phyloP scores from a whole-genome alignment of 2,113 vertebrate species.

The Calidris pygmaea region DNA sequence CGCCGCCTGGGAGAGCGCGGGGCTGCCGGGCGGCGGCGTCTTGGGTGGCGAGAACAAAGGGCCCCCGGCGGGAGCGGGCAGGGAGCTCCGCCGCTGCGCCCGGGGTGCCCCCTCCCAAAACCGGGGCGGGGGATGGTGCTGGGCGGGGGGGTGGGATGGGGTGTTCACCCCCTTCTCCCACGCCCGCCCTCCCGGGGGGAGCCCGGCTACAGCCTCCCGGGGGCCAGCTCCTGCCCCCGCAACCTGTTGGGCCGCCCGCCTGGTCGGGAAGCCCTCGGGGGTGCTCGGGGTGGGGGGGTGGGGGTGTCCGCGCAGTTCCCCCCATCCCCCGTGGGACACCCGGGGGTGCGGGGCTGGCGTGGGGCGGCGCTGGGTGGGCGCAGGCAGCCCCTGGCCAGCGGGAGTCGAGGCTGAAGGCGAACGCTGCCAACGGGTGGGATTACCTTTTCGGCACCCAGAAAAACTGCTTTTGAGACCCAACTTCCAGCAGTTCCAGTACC shows the following conservation, averaged over 20 bases:
- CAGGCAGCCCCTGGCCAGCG: neutral
- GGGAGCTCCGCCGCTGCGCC: neutral
- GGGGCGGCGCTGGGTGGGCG: neutral
- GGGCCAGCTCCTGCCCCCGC: neutral
- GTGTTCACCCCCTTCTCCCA: neutral
- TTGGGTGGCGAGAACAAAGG: slow-evolving; percentile 54
- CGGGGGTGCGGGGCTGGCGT: neutral
- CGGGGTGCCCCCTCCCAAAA: neutral
- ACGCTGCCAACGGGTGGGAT: neutral
- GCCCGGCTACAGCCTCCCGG: neutral
- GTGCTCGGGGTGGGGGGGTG: neutral
- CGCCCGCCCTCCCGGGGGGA: neutral
- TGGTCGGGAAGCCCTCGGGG: neutral
- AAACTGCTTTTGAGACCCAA: neutral
- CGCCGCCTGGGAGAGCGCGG: slow-evolving; percentile 24
- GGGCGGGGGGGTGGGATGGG: no score
- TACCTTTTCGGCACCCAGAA: neutral
- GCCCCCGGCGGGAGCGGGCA: slow-evolving; percentile 18
- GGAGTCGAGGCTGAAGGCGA: neutral
- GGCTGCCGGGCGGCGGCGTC: slow-evolving; percentile 44
- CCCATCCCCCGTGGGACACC: neutral
- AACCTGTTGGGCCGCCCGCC: slow-evolving; percentile 13
- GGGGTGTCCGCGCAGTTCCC: neutral
- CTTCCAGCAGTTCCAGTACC: neutral
- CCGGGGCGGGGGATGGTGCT: no score